phyloP scores from a whole-genome alignment of 2,113 vertebrate species.

The Platichthys stellatus region DNA sequence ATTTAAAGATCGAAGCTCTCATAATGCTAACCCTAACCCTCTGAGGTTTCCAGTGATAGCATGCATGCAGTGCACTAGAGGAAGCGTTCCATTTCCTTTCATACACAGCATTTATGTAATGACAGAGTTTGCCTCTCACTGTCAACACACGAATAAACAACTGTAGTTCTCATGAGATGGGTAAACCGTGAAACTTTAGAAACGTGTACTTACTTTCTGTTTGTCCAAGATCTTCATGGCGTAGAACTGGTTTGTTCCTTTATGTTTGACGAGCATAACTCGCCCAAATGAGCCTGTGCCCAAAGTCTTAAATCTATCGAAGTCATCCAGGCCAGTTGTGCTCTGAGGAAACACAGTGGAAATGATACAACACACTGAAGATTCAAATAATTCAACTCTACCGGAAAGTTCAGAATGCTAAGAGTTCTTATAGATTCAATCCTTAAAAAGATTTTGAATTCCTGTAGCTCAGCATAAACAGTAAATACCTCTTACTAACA shows the following conservation, averaged over 20 bases:
- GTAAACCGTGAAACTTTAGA: background rate
- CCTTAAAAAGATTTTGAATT: background rate
- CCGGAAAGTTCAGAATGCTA: background rate
- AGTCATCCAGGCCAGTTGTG: conserved; percentile 96
- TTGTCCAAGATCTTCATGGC: conserved; percentile 99
- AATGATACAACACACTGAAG: conserved; percentile 5
- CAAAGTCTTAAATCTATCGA: conserved; percentile 97
- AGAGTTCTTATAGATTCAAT: background rate
- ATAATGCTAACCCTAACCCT: background rate
- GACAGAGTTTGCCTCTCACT: background rate
- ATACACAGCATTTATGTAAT: conserved; percentile 6
- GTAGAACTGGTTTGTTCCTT: conserved; percentile 96
- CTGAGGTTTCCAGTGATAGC: conserved; percentile 51
- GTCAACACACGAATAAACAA: background rate
- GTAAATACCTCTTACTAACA: background rate
- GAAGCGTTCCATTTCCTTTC: conserved; percentile 71
- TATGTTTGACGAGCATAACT: conserved; percentile 99
- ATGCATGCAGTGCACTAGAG: conserved; percentile 10
- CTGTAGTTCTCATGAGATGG: background rate
- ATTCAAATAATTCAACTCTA: background rate
- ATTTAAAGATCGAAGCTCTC: conserved; percentile 52
- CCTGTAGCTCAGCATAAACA: background rate
- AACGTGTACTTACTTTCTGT: conserved; percentile 89
- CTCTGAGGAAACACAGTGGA: conserved; percentile 80
- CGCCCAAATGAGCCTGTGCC: conserved; percentile 98